Conservation (phyloP, 2,888 invertebrate genomes). For the Dinocampus coccinellae region DNA sequence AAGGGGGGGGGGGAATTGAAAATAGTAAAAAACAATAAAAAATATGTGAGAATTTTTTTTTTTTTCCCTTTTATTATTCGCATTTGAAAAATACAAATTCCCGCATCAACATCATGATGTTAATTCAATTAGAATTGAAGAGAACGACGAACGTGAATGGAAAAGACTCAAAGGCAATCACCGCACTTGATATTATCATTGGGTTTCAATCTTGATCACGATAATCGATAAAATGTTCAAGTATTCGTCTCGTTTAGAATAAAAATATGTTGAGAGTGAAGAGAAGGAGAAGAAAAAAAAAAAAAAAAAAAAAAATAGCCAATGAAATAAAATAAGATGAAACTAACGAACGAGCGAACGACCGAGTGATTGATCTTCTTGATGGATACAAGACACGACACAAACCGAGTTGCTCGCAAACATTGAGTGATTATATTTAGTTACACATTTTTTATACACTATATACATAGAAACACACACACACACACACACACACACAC, state of each 20-base stretch:
- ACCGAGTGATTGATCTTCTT: constrained; percentile 21
- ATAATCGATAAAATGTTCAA: constrained; percentile 23
- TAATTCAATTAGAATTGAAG: constrained; percentile 4
- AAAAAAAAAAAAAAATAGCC: neutral
- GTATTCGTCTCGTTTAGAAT: constrained; percentile 5
- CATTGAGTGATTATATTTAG: neutral
- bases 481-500: neutral
- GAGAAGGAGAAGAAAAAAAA: too few relatives aligned
- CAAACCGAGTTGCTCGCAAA: neutral
- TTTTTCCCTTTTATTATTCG: neutral
- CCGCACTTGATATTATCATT: constrained; percentile 11
- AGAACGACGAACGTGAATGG: neutral
- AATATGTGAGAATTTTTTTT: too few relatives aligned
- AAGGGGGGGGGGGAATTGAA: too few relatives aligned
- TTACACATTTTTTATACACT: neutral
- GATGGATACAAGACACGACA: constrained; percentile 14
- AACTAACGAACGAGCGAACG: neutral
- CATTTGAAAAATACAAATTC: constrained; percentile 6
- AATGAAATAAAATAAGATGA: neutral
- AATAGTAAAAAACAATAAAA: too few relatives aligned
- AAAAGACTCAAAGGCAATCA: neutral
- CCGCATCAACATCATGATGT: neutral
- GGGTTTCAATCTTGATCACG: constrained; percentile 26
- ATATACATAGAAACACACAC: too few relatives aligned
- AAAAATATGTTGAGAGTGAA: neutral